phyloP scores from a whole-genome alignment of 2,113 vertebrate genomes.

The Anarhynchus alexandrinus region DNA sequence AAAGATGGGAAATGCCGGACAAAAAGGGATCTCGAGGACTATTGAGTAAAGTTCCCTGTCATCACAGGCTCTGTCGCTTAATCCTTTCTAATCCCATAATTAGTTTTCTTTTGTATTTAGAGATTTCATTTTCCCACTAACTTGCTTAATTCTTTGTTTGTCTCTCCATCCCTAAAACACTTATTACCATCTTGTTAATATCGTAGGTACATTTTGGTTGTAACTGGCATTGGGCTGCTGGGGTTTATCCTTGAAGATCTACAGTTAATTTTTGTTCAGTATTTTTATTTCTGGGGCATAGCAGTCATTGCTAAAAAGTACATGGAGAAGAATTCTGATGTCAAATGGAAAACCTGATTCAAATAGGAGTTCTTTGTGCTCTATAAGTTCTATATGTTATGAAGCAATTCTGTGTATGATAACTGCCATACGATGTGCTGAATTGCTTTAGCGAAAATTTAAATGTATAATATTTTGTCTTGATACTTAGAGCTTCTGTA shows the following conservation, averaged over 20 bases:
- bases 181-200: conserved; percentile 40
- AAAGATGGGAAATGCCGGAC: not conserved
- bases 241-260: conserved; percentile 40
- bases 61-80: not conserved
- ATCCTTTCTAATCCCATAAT: conserved; percentile 1
- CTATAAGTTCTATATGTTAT: not conserved
- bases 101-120: conserved; percentile 20
- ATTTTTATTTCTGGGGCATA: conserved; percentile 11
- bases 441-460: not conserved
- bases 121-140: conserved; percentile 15
- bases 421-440: not conserved
- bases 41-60: not conserved
- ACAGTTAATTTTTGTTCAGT: conserved; percentile 40
- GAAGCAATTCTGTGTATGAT: not conserved
- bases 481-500: not conserved
- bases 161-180: conserved; percentile 3
- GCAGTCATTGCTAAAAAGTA: conserved; percentile 5
- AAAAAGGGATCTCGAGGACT: not conserved
- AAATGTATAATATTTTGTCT: not conserved
- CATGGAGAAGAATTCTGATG: conserved; percentile 17
- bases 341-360: conserved; percentile 3
- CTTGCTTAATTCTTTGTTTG: conserved; percentile 43
- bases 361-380: not conserved
- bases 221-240: conserved; percentile 28
- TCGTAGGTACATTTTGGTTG: conserved; percentile 32